Evolutionary conservation across 2,113 vertebrate species (phyloP).

Genomic region (Oostethus manadensis): DNA sequence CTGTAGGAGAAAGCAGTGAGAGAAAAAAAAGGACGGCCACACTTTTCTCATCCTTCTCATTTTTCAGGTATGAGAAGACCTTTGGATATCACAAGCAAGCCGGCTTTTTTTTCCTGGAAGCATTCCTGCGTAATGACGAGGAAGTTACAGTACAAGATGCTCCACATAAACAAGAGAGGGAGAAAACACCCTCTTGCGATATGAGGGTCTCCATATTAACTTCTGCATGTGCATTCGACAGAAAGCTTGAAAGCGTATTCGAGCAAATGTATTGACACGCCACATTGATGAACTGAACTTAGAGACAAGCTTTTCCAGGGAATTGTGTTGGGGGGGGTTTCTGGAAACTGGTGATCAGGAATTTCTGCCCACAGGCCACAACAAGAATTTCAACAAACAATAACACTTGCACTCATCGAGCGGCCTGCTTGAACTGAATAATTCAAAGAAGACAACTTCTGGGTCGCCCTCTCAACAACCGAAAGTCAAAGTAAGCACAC

Average conservation of each 20-base stretch:
- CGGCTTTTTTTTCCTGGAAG: conserved; percentile 21
- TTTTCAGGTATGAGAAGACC: conserved; percentile 24
- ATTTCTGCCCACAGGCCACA: too few relatives aligned
- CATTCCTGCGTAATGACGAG: conserved; percentile 63
- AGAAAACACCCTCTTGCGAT: conserved; percentile 39
- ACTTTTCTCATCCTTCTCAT: conserved; percentile 19
- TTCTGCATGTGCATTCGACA: background rate
- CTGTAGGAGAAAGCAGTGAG: too few relatives aligned
- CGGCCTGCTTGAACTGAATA: conserved; percentile 37
- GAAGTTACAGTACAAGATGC: conserved; percentile 24
- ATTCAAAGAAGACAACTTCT: conserved; percentile 37
- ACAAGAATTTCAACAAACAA: too few relatives aligned
- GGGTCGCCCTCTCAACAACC: conserved; percentile 23
- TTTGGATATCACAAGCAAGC: conserved; percentile 9
- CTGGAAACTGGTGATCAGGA: background rate
- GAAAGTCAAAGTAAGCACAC: conserved; percentile 17
- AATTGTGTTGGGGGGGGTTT: background rate
- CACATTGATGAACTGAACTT: background rate
- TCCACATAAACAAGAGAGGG: conserved; percentile 30
- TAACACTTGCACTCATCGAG: conserved; percentile 1
- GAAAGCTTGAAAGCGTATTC: too few relatives aligned
- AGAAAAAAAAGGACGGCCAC: background rate
- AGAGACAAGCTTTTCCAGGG: background rate
- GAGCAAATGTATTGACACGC: too few relatives aligned
- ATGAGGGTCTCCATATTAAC: background rate